Evolutionary conservation across 2,888 invertebrate species (phyloP).

Genomic region (Cheilosia pagana): DNA sequence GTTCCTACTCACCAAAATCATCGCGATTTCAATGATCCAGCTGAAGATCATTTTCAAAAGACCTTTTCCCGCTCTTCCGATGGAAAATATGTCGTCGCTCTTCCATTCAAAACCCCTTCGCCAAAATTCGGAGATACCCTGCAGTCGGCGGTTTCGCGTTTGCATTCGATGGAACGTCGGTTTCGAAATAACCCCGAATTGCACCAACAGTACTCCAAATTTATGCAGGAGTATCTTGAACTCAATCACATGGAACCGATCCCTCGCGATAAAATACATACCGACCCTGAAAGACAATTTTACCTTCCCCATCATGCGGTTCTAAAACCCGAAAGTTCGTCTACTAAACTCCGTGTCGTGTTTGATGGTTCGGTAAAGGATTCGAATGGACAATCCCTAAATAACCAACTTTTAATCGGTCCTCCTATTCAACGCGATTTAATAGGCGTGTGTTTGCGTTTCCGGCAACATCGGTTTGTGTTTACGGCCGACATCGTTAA

Average conservation of each 20-base stretch:
- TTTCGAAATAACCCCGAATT: constrained; percentile 26
- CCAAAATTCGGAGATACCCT: constrained; percentile 46
- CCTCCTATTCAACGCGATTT: constrained; percentile 56
- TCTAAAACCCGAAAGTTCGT: constrained; percentile 60
- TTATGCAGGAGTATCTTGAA: constrained; percentile 35
- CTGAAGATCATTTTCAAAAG: constrained; percentile 43
- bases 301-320: constrained; percentile 74
- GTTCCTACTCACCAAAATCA: constrained; percentile 18
- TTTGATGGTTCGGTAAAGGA: constrained; percentile 61
- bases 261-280: not conserved
- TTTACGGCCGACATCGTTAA: constrained; percentile 44
- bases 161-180: constrained; percentile 32
- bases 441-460: constrained; percentile 63
- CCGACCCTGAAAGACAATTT: not conserved
- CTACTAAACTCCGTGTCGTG: constrained; percentile 45
- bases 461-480: constrained; percentile 58
- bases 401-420: constrained; percentile 42
- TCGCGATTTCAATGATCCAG: constrained; percentile 31
- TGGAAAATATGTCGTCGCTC: constrained; percentile 50
- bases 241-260: constrained; percentile 32
- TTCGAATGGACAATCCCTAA: constrained; percentile 35
- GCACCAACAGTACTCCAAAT: constrained; percentile 1
- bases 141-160: constrained; percentile 21
- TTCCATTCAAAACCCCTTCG: constrained; percentile 32
- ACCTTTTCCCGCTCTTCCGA: constrained; percentile 17